Base-by-base conservation (phyloP, 2,888 invertebrate species). In the Laspeyria flexula region DNA sequence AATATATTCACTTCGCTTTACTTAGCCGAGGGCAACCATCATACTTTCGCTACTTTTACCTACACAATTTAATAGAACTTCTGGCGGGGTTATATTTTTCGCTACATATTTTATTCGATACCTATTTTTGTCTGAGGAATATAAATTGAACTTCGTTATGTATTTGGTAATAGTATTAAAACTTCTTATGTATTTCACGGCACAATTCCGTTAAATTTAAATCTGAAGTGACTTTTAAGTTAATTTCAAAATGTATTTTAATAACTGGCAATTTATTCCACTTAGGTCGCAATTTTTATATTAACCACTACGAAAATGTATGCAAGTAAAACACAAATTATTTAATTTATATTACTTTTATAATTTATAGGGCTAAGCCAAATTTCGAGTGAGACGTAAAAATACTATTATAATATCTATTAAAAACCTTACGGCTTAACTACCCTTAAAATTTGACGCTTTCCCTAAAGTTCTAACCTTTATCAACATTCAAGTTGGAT, bases 1-100 rank as follows among this genome's bases (percentile, higher is more conserved):
- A 83, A 89, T 83, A 90, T 86, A 88, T 89, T 87, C 86, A 83
- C 86, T 89, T 88, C 87, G 85, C 86, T 87, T 88, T 86, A 90
- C 90, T 88, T 90, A 87, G 84, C 86, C 59, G 74, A 79, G 77
- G 83, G 82, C 77, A 74, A 76, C 86, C 90, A 90, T 90, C 86
- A 89, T 87, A 89, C 89, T 90, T 90, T 86, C 76, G 81, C 83
- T 76, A 73, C 81, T 79, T 79, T 83, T 85, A 86, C 84, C 83
- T 86, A 82, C 71, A 77, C 75, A 83, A 83, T 87, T 85, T 88
- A 84, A 86, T 83, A 79, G 77, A 82, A 86, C 83, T 85, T 77
- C 79, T 72, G 70, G 76, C 75, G 79, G 79, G 77, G 73, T 68
- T 62, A 82, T 81, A 75, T 77, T 79, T n/a, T 78, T 67, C 61